These are phyloP conservation scores for Solenopsis invicta DNA, from an alignment of 1,140 invertebrate species.

Conservation along the genomic window DNA sequence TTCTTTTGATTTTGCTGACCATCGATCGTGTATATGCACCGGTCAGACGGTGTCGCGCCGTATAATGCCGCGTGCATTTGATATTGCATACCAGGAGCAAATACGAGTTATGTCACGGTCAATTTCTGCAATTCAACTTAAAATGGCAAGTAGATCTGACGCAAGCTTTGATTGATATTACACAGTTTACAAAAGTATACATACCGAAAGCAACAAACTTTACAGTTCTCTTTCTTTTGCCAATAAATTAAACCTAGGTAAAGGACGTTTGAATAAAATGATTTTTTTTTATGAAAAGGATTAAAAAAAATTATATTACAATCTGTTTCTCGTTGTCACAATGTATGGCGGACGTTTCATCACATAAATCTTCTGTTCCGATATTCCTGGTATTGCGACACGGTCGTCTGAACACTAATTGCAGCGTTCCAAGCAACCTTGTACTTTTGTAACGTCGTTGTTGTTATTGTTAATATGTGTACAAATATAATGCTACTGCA, in stretches of 20 bases:
- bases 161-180: slow-evolving; percentile 26
- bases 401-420: not conserved
- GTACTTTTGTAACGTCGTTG: not conserved
- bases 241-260: not conserved
- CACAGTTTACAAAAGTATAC: not conserved
- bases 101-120: slow-evolving; percentile 20
- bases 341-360: not conserved
- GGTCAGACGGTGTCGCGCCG: not conserved
- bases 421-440: not conserved
- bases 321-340: not conserved
- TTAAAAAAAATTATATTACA: not conserved
- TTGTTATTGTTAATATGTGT: slow-evolving; percentile 2
- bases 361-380: not conserved
- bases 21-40: not conserved
- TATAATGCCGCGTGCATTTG: not conserved
- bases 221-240: not conserved
- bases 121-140: not conserved
- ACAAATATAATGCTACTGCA: not conserved
- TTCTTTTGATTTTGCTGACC: not conserved
- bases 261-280: not conserved
- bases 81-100: not conserved
- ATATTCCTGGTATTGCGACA: not conserved
- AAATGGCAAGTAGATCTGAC: not conserved
- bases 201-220: not conserved
- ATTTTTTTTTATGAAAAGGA: not conserved